phyloP scores from a whole-genome alignment of 2,797 vertebrate species.

The Rallus crepitans region DNA sequence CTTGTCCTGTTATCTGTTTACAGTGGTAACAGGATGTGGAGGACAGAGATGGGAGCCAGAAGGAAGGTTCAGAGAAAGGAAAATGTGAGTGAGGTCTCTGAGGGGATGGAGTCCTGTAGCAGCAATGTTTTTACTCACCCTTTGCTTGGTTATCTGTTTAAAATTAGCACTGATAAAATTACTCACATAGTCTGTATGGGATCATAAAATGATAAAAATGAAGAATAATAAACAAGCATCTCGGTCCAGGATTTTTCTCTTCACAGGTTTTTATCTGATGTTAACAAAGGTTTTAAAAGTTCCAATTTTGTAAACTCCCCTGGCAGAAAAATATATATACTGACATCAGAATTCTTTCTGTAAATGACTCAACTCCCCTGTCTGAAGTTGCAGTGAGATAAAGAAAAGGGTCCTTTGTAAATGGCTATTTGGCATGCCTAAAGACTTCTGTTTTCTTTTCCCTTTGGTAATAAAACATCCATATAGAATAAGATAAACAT shows the following conservation, averaged over 20 bases:
- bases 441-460: neutral
- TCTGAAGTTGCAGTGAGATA: neutral
- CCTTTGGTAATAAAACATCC: neutral
- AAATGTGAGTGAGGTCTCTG: neutral
- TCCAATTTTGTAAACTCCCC: neutral
- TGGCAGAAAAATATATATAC: neutral
- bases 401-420: neutral
- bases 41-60: constrained; percentile 6
- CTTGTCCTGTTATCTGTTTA: neutral
- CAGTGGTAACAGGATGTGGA: neutral
- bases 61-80: neutral
- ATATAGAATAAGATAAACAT: neutral
- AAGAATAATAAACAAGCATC: neutral
- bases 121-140: neutral
- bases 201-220: neutral
- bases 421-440: neutral
- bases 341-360: neutral
- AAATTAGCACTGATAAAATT: constrained; percentile 18
- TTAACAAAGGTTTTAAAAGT: neutral
- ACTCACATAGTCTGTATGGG: neutral
- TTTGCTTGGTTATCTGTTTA: constrained; percentile 1
- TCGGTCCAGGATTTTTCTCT: neutral
- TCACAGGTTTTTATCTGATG: neutral
- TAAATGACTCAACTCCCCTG: neutral
- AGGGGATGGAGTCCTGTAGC: neutral